Evolutionary conservation across 2,113 vertebrate species (phyloP), one percentile per base, ranked within the genome.

Genomic region (Chloropsis hardwickii): DNA sequence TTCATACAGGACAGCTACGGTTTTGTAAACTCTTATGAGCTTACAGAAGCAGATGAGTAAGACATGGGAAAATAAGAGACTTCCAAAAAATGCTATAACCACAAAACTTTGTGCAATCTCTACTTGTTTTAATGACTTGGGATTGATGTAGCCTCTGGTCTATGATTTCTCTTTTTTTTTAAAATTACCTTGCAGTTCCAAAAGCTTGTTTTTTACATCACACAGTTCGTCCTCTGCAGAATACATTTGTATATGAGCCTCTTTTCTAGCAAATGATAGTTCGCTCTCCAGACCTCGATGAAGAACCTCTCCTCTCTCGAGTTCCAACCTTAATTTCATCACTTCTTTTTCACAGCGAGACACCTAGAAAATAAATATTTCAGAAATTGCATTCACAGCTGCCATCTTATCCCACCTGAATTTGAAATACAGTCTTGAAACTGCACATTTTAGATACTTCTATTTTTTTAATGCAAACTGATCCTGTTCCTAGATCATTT

Each of bases 281-380:
- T 99, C 98, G 16, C 99, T 99, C 81, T 99, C 98, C 78, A 98
- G 95, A 78, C 94, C 96, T 89, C 98, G 98, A 47, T 94, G 84
- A 81, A 97, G 16, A 4, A 98, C 98, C 56, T 99, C 98, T 17
- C 98, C 98, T 77, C 98, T 98, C 96, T 99, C 98, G 80, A 99
- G 87, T 29, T 98, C 97, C 0, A 95, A 97, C 31, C 98, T 97
- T 6, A 99, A 97, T 27, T 97, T 98, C 19, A 98, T 96, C 77
- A 98, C 72, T 97, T 98, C 98, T 24, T 97, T 97, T 96, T 99
- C 98, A 85, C 95, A 98, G 42, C 11, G 56, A 22, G 96, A 97
- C 74, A 98, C 64, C 99, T 99, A 87, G 67, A 97, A 96, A 92
- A 96, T 20, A 95, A 90, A 67, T 67, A 17, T 90, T 95, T 65